Percentiles rank a stretch among this genome's conserved stretches.
These are phyloP conservation scores for Hyperoplus immaculatus DNA, from an alignment of 2,797 vertebrate genomes.

Conservation along the genomic window DNA sequence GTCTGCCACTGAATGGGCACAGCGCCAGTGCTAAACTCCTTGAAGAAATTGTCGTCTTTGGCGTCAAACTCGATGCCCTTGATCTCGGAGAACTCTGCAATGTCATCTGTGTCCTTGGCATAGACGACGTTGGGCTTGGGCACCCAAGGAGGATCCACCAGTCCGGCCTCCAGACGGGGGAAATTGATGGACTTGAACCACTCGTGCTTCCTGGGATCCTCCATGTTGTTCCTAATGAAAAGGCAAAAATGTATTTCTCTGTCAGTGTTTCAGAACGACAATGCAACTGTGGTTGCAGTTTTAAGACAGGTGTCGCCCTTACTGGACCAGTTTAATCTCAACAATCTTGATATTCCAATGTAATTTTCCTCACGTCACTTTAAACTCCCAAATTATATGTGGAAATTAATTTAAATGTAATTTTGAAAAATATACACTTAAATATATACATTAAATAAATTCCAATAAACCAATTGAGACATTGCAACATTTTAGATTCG, in stretches of 20 bases:
- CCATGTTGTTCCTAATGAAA: constrained; percentile 78
- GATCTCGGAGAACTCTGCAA: constrained; percentile 94
- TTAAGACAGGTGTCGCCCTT: neutral
- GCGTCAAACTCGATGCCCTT: constrained; percentile 91
- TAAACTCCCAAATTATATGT: neutral
- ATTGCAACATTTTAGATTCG: neutral
- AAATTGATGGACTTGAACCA: constrained; percentile 96
- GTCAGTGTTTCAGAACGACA: constrained; percentile 18
- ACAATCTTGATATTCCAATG: neutral
- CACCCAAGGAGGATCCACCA: constrained; percentile 90
- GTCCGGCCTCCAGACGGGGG: constrained; percentile 91
- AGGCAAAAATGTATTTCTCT: constrained; percentile 8
- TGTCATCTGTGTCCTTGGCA: constrained; percentile 93
- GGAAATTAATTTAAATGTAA: neutral
- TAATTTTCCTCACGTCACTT: neutral
- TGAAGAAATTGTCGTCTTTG: constrained; percentile 93
- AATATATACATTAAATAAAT: neutral
- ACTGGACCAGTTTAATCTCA: neutral
- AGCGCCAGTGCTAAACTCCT: constrained; percentile 91
- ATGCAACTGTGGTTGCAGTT: neutral
- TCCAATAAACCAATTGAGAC: neutral
- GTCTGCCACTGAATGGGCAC: constrained; percentile 91
- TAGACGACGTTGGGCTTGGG: constrained; percentile 95
- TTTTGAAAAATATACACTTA: neutral
- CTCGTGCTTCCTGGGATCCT: constrained; percentile 92